Base-by-base conservation (phyloP, 2,888 invertebrate genomes). In the Nipponacmea schrenckii region DNA sequence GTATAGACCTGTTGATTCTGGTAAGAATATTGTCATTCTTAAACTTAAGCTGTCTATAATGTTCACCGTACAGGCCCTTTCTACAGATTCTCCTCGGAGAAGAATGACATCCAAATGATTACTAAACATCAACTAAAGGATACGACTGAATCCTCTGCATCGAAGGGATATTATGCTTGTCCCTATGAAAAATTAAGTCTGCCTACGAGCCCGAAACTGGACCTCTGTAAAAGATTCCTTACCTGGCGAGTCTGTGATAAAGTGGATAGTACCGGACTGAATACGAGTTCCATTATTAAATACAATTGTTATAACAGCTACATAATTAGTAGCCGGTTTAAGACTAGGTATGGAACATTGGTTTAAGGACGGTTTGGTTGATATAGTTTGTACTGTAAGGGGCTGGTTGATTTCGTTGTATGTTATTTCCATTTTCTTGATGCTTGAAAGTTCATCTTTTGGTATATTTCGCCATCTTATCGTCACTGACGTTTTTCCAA, bases 241-340 rank as follows among this genome's bases (percentile, higher is more conserved):
- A 69, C 68, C 68, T 63, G 39, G 1, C 12, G 63, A 44, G 27
- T 56, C 64, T 1, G 70, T 70, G 24, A 70, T 65, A 31, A 70
- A 70, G 26, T 70, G 70, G 31, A 70, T 70, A 15, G 66, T 66
- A 17, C 66, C 65, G 2, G 70, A 56, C 27, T 65, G 50, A 5
- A 66, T 56, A 24, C 65, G 39, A n/a, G 70, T 65, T 26, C 64
- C 64, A 45, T 70, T 70, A 24, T 56, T 65, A 45, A 70, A 70
- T 31, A 70, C 26, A 17, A 70, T 39, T 7, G 26, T 56, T 7
- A 70, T 48, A 20, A 56, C 65, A 0, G 70, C 70, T 24, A 39
- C 31, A 56, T 70, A 70, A 24, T 27, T 56, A 8, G 65, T 62
- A 4, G 50, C 48, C 56, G 27, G 62, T 8, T 48, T 50, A 26